Percentiles rank a stretch among this genome's conserved stretches.
Conservation (phyloP, 2,888 invertebrate species). For the Zele albiditarsus region DNA sequence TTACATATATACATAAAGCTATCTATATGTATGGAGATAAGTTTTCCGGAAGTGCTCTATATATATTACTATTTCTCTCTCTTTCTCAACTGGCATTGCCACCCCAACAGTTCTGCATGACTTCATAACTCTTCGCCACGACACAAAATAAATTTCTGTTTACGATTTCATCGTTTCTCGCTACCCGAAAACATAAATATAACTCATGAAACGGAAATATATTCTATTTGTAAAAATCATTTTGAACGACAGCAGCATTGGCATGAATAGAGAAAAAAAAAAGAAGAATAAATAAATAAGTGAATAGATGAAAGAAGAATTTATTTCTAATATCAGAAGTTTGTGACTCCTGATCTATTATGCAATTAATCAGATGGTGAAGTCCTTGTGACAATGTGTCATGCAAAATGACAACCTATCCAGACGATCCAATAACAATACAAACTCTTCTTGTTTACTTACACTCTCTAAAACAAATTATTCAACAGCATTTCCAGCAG, state of each 20-base stretch:
- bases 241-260: not conserved
- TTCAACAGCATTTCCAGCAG: too few relatives aligned
- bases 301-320: not conserved
- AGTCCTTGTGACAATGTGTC: too few relatives aligned
- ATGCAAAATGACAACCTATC: too few relatives aligned
- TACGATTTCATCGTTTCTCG: slow-evolving; percentile 12
- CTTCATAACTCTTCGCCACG: slow-evolving; percentile 16
- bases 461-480: not conserved
- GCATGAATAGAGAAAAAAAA: not conserved
- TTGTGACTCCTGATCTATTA: too few relatives aligned
- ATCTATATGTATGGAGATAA: slow-evolving; percentile 15
- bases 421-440: slow-evolving; percentile 26
- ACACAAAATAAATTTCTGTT: slow-evolving; percentile 25
- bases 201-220: not conserved
- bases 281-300: not conserved
- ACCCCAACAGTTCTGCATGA: not conserved
- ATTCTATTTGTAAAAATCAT: slow-evolving; percentile 17
- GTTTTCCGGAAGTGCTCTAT: slow-evolving; percentile 13
- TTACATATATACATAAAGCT: not conserved
- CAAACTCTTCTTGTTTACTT: slow-evolving; percentile 11
- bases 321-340: not conserved
- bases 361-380: too few relatives aligned
- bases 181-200: not conserved
- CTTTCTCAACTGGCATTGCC: slow-evolving; percentile 10
- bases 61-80: not conserved